Evolutionary conservation across 2,888 invertebrate species (phyloP), one percentile per base, ranked within the genome.

Genomic region (Mamestra brassicae): DNA sequence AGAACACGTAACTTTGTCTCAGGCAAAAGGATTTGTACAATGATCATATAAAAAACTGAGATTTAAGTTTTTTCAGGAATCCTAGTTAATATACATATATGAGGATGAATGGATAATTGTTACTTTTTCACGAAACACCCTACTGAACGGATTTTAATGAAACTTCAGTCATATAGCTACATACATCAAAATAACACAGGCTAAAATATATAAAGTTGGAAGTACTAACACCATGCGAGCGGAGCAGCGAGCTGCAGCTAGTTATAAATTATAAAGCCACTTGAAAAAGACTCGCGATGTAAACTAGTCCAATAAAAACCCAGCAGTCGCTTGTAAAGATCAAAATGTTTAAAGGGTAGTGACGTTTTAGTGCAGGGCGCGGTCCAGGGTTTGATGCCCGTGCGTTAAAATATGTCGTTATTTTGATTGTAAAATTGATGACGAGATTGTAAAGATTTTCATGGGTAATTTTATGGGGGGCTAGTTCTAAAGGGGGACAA

Each of bases 391-490:
- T 88, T 87, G 88, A 87, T 88, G 79, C 84, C 67, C 63, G 85
- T 70, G 80, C 73, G 81, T 87, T 86, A 87, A 87, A 87, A 87
- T 86, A 87, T 87, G 81, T 87, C 88, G 87, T 87, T 87, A 87
- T 85, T 86, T 86, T 85, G 86, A 86, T 87, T 86, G 87, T 87
- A 86, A 87, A 87, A 87, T 87, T 87, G 87, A 87, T 86, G 87
- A 80, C 84, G 80, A 67, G 83, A 88, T 83, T 85, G 83, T 87
- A 87, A 87, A 87, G 81, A 86, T 80, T 87, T 86, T 86, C 85
- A 88, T 85, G 88, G 80, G 78, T 57, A 80, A 75, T 82, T 86
- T 87, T 87, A 88, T 88, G 75, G 74, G 50, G 63, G 80, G 75
- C 87, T 86, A 86, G 87, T 85, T 87, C 70, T 80, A 67, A 78